Base-by-base conservation (phyloP, 2,888 invertebrate genomes). In the Drosophila nr. medialis region DNA sequence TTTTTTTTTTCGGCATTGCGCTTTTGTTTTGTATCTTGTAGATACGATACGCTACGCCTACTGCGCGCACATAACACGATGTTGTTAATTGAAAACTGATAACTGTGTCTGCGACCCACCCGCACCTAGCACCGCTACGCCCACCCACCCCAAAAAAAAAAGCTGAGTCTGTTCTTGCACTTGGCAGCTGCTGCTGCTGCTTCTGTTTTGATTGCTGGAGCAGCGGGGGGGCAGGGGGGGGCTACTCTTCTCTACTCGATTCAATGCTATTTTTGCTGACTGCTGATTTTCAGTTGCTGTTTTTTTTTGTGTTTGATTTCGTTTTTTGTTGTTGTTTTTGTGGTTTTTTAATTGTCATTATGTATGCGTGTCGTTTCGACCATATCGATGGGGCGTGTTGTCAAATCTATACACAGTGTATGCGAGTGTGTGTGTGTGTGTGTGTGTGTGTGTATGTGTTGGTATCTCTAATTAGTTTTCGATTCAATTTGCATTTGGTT, bases 1-100 rank as follows among this genome's bases (percentile, higher is more conserved):
- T 54, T 38, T 34, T 40, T 55, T 29, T 68, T 71, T 79, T 79
- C 76, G 76, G 80, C 66, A 71, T 67, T 79, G 58, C 58, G 66
- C 58, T 67, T 67, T 73, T 80, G 64, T 79, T 79, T 77, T 85
- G 72, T 85, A 76, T 77, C 75, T 83, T 64, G 27, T 53, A 81
- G 79, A 85, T 81, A 69, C 81, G 75, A 75, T 72, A 76, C 75
- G 76, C 80, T 72, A 76, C 75, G 76, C 80, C 77, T 74, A 77
- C 75, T 74, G 69, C 56, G 70, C 45, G 71, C 73, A 90, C 83
- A 81, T 80, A 89, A 81, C 85, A 90, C 75, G 88, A 82, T 89
- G 85, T 83, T 89, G 90, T 90, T 89, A 89, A 89, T 90, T 89
- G 89, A 88, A 88, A 89, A 90, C 80, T 90, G 89, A 89, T 90